phyloP scores from a whole-genome alignment of 2,113 vertebrate species.

The Acinonyx jubatus region DNA sequence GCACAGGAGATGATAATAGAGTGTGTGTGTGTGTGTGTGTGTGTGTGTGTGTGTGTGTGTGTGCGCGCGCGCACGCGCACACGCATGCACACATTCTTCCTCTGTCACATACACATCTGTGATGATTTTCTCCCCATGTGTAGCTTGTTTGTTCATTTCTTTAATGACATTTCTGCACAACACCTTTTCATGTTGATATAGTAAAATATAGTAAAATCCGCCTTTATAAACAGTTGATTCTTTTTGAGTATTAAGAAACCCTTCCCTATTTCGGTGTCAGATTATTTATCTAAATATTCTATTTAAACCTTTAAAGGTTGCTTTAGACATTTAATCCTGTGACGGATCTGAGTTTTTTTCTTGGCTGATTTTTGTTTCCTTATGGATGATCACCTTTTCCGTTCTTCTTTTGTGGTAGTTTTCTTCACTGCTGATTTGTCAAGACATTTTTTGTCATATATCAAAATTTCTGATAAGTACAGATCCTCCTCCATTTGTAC shows the following conservation, averaged over 20 bases:
- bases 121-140: neutral
- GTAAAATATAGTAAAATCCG: neutral
- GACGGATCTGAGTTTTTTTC: neutral
- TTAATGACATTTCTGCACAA: neutral
- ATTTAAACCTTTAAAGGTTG: neutral
- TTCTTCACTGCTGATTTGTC: neutral
- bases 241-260: neutral
- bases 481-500: neutral
- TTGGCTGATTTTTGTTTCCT: neutral
- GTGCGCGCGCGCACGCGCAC: rapidly evolving
- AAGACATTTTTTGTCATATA: neutral
- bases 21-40: too few species aligned
- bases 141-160: neutral
- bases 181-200: neutral
- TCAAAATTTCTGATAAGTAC: neutral
- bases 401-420: neutral
- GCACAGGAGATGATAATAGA: neutral
- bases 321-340: neutral
- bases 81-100: too few species aligned
- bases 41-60: too few species aligned
- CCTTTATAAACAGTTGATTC: neutral
- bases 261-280: neutral
- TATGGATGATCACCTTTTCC: neutral
- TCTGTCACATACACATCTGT: neutral
- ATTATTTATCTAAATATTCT: neutral